A percentile compares a stretch with the other conserved stretches of the same genome.
Conservation (phyloP, 2,113 vertebrate genomes). For the Melospiza georgiana region DNA sequence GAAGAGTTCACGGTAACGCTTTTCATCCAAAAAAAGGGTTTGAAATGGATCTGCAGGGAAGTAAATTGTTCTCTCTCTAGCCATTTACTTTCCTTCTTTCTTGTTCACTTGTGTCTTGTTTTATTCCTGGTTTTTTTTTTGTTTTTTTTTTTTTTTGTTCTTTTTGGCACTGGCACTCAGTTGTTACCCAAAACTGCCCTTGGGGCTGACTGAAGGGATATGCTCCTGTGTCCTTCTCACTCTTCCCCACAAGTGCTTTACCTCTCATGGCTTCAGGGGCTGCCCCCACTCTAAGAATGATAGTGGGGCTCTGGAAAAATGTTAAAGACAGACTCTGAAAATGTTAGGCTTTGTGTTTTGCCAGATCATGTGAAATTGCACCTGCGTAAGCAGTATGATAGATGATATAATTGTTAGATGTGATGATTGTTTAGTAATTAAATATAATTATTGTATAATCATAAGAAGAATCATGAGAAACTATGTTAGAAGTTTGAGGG, state of each 20-base stretch:
- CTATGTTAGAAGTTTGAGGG: too few relatives aligned
- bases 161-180: neutral
- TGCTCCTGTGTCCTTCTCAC: rapidly evolving
- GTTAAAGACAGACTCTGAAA: too few relatives aligned
- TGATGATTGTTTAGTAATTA: too few relatives aligned
- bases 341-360: too few relatives aligned
- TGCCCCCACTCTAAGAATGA: rapidly evolving
- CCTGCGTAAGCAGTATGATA: too few relatives aligned
- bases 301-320: too few relatives aligned
- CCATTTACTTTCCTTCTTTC: neutral
- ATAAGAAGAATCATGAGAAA: too few relatives aligned
- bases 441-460: too few relatives aligned
- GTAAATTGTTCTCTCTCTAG: neutral
- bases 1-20: neutral
- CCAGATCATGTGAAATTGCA: too few relatives aligned
- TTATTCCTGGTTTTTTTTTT: neutral
- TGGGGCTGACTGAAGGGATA: neutral
- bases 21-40: neutral
- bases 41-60: conserved; percentile 12
- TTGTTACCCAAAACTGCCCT: neutral
- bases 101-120: neutral
- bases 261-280: neutral
- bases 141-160: too few relatives aligned
- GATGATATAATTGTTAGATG: too few relatives aligned
- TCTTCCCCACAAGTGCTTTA: neutral